phyloP scores from a whole-genome alignment of 2,888 invertebrate species.

The Apamea anceps region DNA sequence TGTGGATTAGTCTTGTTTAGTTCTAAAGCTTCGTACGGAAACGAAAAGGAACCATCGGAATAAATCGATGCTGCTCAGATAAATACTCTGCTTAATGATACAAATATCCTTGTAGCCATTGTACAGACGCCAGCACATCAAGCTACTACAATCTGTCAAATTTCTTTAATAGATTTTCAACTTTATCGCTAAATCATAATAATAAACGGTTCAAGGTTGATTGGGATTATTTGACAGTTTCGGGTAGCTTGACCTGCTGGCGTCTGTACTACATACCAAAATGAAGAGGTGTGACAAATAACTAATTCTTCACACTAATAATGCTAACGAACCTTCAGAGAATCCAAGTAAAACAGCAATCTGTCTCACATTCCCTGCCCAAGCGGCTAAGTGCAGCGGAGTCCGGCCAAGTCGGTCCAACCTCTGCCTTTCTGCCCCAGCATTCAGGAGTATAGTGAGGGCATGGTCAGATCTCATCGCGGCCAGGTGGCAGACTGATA shows the following conservation, averaged over 20 bases:
- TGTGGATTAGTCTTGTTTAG: background rate
- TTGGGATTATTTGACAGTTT: no score
- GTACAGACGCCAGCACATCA: no score
- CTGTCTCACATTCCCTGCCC: slow-evolving; percentile 75
- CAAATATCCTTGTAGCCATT: no score
- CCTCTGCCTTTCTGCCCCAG: slow-evolving; percentile 72
- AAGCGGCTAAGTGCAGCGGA: slow-evolving; percentile 82
- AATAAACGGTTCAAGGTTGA: no score
- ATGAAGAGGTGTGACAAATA: background rate
- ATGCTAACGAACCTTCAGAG: slow-evolving; percentile 64
- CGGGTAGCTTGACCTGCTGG: no score
- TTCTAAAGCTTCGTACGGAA: background rate
- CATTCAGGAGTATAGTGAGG: slow-evolving; percentile 73
- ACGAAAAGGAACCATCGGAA: no score
- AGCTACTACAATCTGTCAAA: no score
- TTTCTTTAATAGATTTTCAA: no score
- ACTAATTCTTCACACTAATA: background rate
- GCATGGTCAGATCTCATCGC: slow-evolving; percentile 74
- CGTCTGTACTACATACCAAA: background rate
- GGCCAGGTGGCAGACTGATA: slow-evolving; percentile 78
- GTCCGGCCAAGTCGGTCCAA: slow-evolving; percentile 78
- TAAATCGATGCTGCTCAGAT: background rate
- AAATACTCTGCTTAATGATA: no score
- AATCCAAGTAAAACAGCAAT: slow-evolving; percentile 72
- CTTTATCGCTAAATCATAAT: no score